Conservation (phyloP, 2,888 invertebrate species). For the Incurvaria masculella region DNA sequence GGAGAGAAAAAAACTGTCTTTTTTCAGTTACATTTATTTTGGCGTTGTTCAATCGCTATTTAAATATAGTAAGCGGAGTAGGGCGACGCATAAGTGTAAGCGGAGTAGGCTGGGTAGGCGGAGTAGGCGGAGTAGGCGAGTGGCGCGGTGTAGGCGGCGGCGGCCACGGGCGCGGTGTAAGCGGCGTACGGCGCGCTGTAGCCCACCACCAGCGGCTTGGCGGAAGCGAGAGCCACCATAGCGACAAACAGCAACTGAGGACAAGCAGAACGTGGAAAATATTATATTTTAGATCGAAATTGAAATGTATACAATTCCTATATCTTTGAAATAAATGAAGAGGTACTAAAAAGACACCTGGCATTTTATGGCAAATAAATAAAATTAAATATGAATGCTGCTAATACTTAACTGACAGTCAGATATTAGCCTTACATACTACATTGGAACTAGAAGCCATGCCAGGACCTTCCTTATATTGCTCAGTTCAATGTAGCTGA, state of each 20-base stretch:
- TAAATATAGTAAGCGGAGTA: constrained; percentile 38
- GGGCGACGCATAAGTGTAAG: constrained; percentile 29
- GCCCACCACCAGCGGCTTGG: constrained; percentile 41
- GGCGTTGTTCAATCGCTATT: constrained; percentile 17
- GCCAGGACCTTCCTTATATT: no score
- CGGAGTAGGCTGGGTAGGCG: constrained; percentile 28
- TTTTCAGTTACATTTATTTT: constrained; percentile 6
- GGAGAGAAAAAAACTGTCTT: constrained; percentile 1
- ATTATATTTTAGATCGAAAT: no score
- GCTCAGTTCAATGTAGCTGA: no score
- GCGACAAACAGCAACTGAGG: constrained; percentile 48
- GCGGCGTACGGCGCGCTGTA: constrained; percentile 46
- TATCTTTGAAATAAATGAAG: no score
- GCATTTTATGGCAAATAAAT: no score
- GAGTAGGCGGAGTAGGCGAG: constrained; percentile 26
- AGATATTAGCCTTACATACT: no score
- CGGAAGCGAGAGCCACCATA: constrained; percentile 51
- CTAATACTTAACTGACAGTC: no score
- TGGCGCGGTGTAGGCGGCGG: constrained; percentile 28
- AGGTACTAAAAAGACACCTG: no score
- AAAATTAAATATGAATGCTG: no score
- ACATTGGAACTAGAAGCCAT: no score
- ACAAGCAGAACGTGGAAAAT: constrained; percentile 11
- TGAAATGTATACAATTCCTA: no score
- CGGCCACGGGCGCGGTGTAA: constrained; percentile 51